Percentiles rank a stretch among this genome's conserved stretches.
These are phyloP conservation scores for Drosophila fungiperda DNA, from an alignment of 2,888 invertebrate species.

Conservation along the genomic window DNA sequence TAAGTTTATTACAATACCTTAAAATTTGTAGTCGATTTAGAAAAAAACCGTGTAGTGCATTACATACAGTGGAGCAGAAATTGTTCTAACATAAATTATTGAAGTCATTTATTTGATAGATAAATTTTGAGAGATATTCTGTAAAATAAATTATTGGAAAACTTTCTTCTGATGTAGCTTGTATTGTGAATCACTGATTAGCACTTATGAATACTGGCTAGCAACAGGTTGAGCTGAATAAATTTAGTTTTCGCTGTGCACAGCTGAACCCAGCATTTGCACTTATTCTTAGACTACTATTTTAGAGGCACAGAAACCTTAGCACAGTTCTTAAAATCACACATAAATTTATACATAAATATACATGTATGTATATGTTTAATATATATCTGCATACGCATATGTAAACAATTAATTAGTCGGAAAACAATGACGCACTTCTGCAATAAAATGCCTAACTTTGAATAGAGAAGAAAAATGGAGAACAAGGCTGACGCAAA, in stretches of 20 bases:
- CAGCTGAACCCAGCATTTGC: background rate
- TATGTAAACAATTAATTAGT: background rate
- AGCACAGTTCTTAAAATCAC: slow-evolving; percentile 13
- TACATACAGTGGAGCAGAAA: background rate
- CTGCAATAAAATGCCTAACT: slow-evolving; percentile 6
- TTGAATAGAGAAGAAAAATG: slow-evolving; percentile 7
- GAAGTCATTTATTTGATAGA: background rate
- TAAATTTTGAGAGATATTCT: background rate
- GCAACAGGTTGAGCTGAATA: slow-evolving; percentile 33
- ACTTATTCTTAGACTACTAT: slow-evolving; percentile 29
- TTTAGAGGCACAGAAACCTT: slow-evolving; percentile 30
- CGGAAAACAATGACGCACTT: slow-evolving; percentile 14
- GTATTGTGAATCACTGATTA: background rate
- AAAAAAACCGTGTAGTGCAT: background rate
- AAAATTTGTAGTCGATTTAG: background rate
- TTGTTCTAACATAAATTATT: background rate
- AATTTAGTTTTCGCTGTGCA: slow-evolving; percentile 28
- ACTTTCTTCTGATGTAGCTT: background rate
- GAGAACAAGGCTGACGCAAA: slow-evolving; percentile 52
- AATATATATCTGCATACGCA: background rate
- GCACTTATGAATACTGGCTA: slow-evolving; percentile 4
- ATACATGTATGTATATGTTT: slow-evolving; percentile 3
- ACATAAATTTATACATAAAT: background rate
- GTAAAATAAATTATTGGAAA: background rate
- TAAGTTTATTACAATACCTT: slow-evolving; percentile 80